phyloP scores from a whole-genome alignment of 2,113 vertebrate genomes.

The Zosterops hypoxanthus region DNA sequence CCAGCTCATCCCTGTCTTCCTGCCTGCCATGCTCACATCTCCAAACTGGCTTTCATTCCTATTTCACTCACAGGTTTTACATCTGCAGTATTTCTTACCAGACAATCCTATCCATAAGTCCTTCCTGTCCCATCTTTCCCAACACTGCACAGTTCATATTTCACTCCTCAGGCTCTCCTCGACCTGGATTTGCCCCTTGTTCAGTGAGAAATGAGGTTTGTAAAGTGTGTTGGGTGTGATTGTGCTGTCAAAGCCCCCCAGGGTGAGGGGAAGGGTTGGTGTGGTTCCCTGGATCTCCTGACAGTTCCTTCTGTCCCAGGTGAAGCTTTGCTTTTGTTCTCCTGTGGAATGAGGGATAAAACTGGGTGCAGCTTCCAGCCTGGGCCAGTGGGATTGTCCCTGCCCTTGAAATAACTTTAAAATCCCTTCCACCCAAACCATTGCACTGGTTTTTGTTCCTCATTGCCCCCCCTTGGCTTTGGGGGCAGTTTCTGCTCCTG shows the following conservation, averaged over 20 bases:
- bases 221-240: accelerated
- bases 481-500: not conserved
- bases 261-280: not conserved
- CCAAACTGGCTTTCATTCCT: too few relatives aligned
- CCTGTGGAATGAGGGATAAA: not conserved
- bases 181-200: not conserved
- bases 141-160: accelerated
- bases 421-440: not conserved
- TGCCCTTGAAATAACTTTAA: accelerated
- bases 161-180: not conserved
- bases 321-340: not conserved
- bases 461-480: not conserved
- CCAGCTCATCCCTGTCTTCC: too few relatives aligned
- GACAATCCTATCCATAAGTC: too few relatives aligned
- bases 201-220: not conserved
- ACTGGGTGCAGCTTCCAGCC: not conserved
- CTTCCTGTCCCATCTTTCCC: too few relatives aligned
- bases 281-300: not conserved
- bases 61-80: too few relatives aligned
- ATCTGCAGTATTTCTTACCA: too few relatives aligned
- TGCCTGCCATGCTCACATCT: too few relatives aligned
- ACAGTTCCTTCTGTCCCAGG: not conserved
- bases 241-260: not conserved
- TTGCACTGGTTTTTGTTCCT: not conserved
- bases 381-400: not conserved